Conservation (phyloP, 2,113 vertebrate species). For the Polypterus bichir region DNA sequence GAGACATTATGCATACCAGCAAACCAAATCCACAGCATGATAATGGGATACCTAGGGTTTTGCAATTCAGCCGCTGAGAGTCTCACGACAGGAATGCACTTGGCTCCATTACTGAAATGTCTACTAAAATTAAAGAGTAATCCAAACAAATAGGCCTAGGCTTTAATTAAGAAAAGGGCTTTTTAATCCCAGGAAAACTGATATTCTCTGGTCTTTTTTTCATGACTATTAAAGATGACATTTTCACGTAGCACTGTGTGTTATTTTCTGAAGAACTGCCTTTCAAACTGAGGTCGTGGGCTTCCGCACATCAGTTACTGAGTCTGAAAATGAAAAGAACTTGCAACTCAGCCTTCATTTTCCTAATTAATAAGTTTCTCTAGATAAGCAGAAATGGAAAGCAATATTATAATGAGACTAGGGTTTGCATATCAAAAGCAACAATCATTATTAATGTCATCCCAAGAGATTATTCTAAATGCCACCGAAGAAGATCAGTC, state of each 20-base stretch:
- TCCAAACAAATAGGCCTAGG: background rate
- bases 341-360: constrained; percentile 6
- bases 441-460: background rate
- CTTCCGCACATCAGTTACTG: background rate
- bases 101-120: background rate
- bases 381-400: background rate
- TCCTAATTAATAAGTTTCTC: constrained; percentile 14
- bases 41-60: background rate
- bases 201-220: background rate
- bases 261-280: background rate
- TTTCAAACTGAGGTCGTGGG: constrained; percentile 1
- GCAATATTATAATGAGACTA: background rate
- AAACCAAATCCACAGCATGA: background rate
- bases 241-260: background rate
- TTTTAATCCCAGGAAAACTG: background rate
- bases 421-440: constrained; percentile 1
- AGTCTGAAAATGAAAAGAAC: constrained; percentile 7
- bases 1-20: background rate
- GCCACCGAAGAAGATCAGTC: background rate
- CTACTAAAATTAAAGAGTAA: background rate
- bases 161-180: background rate
- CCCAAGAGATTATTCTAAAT: background rate
- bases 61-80: background rate
- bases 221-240: background rate
- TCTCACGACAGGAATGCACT: background rate